A percentile compares a stretch with the other conserved stretches of the same genome.
Conservation (phyloP, 1,140 invertebrate species). For the Ceratina japonica region DNA sequence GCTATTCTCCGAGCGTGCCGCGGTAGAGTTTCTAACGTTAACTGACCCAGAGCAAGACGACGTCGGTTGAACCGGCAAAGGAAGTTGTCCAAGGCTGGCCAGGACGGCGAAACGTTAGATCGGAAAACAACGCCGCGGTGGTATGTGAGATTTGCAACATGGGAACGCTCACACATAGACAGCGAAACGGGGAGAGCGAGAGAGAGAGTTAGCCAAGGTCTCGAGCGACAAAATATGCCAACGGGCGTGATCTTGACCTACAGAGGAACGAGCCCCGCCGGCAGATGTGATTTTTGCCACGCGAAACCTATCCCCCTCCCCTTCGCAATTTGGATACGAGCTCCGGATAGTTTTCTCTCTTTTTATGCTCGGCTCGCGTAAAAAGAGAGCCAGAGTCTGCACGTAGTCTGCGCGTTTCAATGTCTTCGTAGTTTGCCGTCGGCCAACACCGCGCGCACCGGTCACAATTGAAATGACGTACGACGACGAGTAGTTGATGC, state of each 20-base stretch:
- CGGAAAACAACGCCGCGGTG: background rate
- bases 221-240: constrained; percentile 67
- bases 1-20: background rate
- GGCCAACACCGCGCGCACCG: background rate
- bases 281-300: constrained; percentile 54
- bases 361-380: background rate
- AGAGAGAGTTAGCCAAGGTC: constrained; percentile 60
- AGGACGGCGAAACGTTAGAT: constrained; percentile 23
- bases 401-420: background rate
- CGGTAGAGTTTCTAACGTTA: background rate
- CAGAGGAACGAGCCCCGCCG: constrained; percentile 14
- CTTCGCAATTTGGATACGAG: constrained; percentile 4
- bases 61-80: background rate
- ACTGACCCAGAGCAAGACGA: constrained; percentile 11
- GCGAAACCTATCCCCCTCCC: constrained; percentile 6
- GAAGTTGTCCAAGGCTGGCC: constrained; percentile 15
- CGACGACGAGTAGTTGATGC: constrained; percentile 11
- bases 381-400: background rate
- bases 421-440: constrained; percentile 1
- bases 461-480: constrained; percentile 19
- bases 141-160: constrained; percentile 54
- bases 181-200: background rate
- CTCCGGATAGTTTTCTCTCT: background rate
- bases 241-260: constrained; percentile 64
- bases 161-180: constrained; percentile 48